Evolutionary conservation across 2,113 vertebrate genomes (phyloP), one percentile per base, ranked within the genome.

Genomic region (Tympanuchus pallidicinctus): DNA sequence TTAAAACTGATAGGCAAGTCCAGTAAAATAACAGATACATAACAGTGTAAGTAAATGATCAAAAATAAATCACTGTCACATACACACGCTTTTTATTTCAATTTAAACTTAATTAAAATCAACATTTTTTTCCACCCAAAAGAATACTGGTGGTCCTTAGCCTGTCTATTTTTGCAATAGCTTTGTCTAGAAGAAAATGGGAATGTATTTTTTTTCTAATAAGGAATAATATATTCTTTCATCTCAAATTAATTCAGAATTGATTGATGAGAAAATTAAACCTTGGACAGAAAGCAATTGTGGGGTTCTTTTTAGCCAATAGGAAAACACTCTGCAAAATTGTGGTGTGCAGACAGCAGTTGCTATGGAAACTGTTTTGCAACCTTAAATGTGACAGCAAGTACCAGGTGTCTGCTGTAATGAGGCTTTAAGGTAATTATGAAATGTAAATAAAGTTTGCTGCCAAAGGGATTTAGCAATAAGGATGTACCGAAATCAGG

Each of bases 231-330:
- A 30, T 6, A 87, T 87, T 85, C 59, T 88, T 93, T 92, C 89
- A 93, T 38, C 65, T 82, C 60, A 88, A 91, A 93, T 96, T 93
- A 94, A 92, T 94, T 94, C 93, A 95, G 74, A 89, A 82, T 67
- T 94, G 95, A 96, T 87, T 74, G 94, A 93, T 88, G 47, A 47
- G 84, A 94, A 92, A 95, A 96, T 89, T 88, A 93, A 94, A 91
- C 59, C 63, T 89, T 76, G 74, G 74, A 79, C 67, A 91, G 78
- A 95, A 93, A 82, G 84, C 32, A 93, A 86, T 56, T 91, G 78
- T 89, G 50, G 28, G 10, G 10, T 6, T 59, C 42, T 57, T 86
- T 66, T 66, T 17, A 85, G 67, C 89, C 95, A 95, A 91, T 90
- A 57, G 67, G 45, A 67, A 82, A 89, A 80, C 0, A 0, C 32